Conservation (phyloP, 2,797 vertebrate species). For the Phyllotis vaccarum region DNA sequence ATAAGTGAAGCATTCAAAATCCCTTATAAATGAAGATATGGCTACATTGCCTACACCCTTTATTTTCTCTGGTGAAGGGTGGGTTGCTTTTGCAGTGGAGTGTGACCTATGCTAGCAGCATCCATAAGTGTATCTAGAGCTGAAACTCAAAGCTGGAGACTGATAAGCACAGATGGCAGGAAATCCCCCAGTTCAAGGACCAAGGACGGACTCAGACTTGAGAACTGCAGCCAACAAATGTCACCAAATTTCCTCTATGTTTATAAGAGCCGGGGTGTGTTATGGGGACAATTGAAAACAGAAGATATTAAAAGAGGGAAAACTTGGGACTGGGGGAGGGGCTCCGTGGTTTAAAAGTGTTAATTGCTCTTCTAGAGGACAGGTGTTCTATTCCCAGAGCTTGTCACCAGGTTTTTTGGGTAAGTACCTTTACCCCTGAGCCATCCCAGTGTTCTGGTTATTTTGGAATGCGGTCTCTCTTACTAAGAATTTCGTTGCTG, state of each 20-base stretch:
- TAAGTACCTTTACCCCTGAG: neutral
- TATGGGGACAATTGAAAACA: constrained; percentile 16
- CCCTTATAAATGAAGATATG: neutral
- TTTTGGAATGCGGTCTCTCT: neutral
- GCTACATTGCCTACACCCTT: neutral
- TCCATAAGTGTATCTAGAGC: too few species aligned
- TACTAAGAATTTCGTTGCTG: neutral
- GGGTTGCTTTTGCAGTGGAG: neutral
- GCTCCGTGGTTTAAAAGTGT: neutral
- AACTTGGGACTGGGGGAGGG: neutral
- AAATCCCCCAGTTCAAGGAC: neutral
- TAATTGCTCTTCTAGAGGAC: neutral
- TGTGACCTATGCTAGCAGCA: neutral
- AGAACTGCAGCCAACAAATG: neutral
- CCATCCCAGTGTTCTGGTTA: neutral
- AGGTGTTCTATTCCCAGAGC: neutral
- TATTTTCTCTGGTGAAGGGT: neutral
- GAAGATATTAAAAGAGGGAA: neutral
- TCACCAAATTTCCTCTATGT: neutral
- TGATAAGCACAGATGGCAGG: neutral
- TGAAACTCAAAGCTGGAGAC: neutral
- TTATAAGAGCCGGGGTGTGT: neutral
- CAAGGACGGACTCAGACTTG: constrained; percentile 15
- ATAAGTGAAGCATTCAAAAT: neutral
- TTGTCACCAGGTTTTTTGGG: neutral